Evolutionary conservation across 2,888 invertebrate genomes (phyloP).

Genomic region (Thera britannica): DNA sequence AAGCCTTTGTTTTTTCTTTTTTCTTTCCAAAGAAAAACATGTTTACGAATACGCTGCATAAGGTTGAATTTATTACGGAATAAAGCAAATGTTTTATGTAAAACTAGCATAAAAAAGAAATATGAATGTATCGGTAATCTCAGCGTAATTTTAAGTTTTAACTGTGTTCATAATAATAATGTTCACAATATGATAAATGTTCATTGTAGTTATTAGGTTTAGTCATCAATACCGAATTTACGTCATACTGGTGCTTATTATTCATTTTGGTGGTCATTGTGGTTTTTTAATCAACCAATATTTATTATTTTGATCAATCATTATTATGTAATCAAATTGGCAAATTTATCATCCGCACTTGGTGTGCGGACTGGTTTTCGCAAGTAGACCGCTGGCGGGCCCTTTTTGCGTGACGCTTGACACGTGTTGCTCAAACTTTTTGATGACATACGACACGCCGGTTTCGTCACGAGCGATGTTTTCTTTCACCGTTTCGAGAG

Average conservation of each 20-base stretch:
- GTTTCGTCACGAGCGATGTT: too few species aligned
- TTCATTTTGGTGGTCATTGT: too few species aligned
- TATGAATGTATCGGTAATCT: conserved; percentile 21
- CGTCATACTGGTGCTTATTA: conserved; percentile 45
- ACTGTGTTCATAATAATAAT: conserved; percentile 64
- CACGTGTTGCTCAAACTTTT: too few species aligned
- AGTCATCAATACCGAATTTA: conserved; percentile 73
- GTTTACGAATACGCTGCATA: not conserved
- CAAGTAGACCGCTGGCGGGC: too few species aligned
- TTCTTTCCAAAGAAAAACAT: not conserved
- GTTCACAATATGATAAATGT: conserved; percentile 53
- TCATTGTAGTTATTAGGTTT: conserved; percentile 53
- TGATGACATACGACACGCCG: too few species aligned
- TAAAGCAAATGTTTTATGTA: conserved; percentile 2
- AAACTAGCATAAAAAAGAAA: not conserved
- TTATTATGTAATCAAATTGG: too few species aligned
- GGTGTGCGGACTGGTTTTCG: too few species aligned
- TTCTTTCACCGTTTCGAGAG: too few species aligned
- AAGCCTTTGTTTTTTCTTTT: too few species aligned
- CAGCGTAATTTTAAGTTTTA: conserved; percentile 38
- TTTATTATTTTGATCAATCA: not conserved
- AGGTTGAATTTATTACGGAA: not conserved
- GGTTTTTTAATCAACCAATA: too few species aligned
- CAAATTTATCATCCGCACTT: too few species aligned
- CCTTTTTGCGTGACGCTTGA: too few species aligned